Evolutionary conservation across 2,888 invertebrate species (phyloP).

Genomic region (Chromoteleia sp.): DNA sequence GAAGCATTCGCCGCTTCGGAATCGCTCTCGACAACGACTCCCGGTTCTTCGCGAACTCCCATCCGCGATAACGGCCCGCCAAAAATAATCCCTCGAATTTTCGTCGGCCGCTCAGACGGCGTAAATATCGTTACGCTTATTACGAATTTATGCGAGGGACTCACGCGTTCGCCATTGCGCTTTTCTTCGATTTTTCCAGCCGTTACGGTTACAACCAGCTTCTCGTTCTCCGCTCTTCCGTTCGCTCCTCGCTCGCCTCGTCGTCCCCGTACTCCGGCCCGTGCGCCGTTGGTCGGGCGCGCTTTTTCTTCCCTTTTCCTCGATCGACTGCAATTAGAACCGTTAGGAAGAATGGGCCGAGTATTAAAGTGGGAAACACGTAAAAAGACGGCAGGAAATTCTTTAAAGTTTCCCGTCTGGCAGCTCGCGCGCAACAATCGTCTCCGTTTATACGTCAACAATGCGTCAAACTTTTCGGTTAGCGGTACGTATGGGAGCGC

Average conservation of each 20-base stretch:
- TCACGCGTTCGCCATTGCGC: conserved; percentile 64
- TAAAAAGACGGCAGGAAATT: conserved; percentile 65
- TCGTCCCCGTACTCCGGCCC: conserved; percentile 7
- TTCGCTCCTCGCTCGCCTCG: conserved; percentile 26
- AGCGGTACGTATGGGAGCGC: conserved; percentile 70
- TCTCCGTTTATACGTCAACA: conserved; percentile 80
- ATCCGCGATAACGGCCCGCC: conserved; percentile 16
- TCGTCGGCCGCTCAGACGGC: neutral
- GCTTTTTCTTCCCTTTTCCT: conserved; percentile 40
- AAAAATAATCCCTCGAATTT: conserved; percentile 26
- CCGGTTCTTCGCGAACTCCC: neutral
- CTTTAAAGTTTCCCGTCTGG: conserved; percentile 71
- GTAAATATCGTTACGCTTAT: conserved; percentile 64
- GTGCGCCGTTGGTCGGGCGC: conserved; percentile 14
- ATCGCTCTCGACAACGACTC: neutral
- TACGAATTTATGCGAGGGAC: conserved; percentile 53
- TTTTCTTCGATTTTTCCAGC: conserved; percentile 54
- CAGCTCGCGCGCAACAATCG: conserved; percentile 78
- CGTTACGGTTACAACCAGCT: conserved; percentile 52
- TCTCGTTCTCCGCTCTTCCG: conserved; percentile 22
- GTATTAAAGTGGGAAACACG: conserved; percentile 70
- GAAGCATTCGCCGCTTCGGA: no score
- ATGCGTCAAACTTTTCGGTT: conserved; percentile 80
- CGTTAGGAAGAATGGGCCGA: conserved; percentile 66
- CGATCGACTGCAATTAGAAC: conserved; percentile 71